Evolutionary conservation across 2,888 invertebrate species (phyloP).

Genomic region (Eulithis testata): DNA sequence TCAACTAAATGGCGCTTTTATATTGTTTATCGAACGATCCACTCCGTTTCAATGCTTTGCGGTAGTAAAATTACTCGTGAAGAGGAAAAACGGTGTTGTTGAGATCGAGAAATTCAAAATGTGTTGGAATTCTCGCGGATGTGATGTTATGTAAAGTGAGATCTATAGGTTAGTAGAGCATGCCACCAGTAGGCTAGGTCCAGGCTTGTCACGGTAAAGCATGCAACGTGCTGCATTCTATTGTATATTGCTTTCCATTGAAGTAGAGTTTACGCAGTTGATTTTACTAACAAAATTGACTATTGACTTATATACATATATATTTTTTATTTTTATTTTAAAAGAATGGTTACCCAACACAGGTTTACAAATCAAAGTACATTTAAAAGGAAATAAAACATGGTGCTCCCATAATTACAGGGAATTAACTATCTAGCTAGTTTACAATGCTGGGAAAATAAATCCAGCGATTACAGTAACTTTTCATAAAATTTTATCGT

Average conservation of each 20-base stretch:
- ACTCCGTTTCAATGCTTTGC: conserved; percentile 37
- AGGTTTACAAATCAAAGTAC: no score
- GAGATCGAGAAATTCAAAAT: conserved; percentile 15
- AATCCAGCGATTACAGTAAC: no score
- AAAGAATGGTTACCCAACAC: no score
- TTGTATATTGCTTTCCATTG: conserved; percentile 68
- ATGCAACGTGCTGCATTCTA: conserved; percentile 68
- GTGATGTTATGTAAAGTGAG: conserved; percentile 21
- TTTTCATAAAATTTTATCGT: no score
- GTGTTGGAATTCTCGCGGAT: conserved; percentile 16
- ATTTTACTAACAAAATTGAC: no score
- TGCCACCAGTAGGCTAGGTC: conserved; percentile 35
- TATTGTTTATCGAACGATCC: conserved; percentile 38
- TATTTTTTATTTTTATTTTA: no score
- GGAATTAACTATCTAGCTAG: no score
- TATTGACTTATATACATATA: no score
- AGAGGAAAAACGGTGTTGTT: conserved; percentile 31
- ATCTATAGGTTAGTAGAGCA: conserved; percentile 34
- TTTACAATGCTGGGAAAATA: no score
- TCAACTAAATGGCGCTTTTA: conserved; percentile 39
- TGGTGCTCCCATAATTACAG: no score
- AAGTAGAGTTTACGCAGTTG: background rate
- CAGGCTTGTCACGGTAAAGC: conserved; percentile 35
- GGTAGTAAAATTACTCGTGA: conserved; percentile 36
- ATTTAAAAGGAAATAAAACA: no score